These are phyloP conservation scores for Polypterus senegalus DNA, from an alignment of 2,113 vertebrate genomes.

Conservation along the genomic window DNA sequence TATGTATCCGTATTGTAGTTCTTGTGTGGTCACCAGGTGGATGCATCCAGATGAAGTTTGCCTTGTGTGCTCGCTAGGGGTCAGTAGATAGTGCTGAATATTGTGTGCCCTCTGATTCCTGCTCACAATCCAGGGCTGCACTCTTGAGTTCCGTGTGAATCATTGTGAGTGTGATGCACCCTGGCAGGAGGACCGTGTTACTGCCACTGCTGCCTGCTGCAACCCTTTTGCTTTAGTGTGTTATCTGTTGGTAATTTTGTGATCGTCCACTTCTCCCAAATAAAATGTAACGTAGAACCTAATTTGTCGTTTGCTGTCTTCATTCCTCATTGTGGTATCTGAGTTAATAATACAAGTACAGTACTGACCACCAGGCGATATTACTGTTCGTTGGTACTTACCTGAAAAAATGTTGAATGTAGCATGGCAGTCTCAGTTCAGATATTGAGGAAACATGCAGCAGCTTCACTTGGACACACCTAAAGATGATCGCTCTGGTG, in stretches of 20 bases:
- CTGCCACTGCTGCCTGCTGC: constrained; percentile 30
- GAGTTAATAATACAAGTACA: no score
- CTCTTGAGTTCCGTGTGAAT: not conserved
- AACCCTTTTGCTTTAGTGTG: constrained; percentile 50
- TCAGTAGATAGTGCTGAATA: constrained; percentile 5
- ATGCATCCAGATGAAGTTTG: constrained; percentile 9
- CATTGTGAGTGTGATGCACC: not conserved
- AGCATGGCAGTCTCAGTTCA: no score
- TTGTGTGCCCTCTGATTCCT: not conserved
- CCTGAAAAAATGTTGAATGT: no score
- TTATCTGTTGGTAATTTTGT: constrained; percentile 73
- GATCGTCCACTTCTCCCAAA: constrained; percentile 61
- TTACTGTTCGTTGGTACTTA: no score
- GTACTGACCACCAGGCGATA: no score
- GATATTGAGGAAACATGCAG: no score
- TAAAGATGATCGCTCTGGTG: no score
- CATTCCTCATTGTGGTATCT: no score
- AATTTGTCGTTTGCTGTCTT: no score
- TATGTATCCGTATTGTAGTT: constrained; percentile 19
- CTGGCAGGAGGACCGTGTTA: constrained; percentile 26
- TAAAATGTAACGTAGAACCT: constrained; percentile 36
- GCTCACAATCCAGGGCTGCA: not conserved
- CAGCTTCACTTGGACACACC: no score
- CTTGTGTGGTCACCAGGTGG: constrained; percentile 22
- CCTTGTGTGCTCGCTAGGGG: constrained; percentile 12